phyloP scores from a whole-genome alignment of 2,797 vertebrate species.

The Spinibarbus caldwelli region DNA sequence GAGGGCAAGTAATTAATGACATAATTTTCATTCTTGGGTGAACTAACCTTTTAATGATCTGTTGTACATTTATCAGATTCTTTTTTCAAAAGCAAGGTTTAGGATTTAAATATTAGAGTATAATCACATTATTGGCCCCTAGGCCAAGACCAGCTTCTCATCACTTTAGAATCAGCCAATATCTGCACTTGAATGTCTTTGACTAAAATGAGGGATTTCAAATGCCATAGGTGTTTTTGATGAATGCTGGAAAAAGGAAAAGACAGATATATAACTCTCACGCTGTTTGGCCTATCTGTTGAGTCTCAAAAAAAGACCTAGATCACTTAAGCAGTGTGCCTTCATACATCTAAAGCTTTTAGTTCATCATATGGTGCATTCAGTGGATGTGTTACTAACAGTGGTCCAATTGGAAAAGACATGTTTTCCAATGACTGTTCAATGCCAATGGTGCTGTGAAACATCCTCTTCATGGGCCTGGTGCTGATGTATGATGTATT shows the following conservation, averaged over 20 bases:
- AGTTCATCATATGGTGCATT: background rate
- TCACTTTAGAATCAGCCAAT: constrained; percentile 11
- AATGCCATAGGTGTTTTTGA: constrained; percentile 12
- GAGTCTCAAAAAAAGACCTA: no score
- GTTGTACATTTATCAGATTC: background rate
- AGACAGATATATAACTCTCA: background rate
- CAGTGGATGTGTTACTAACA: background rate
- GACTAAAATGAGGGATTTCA: background rate
- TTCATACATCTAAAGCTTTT: constrained; percentile 22
- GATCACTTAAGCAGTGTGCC: constrained; percentile 7
- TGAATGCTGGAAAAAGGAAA: background rate
- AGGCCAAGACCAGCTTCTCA: constrained; percentile 19
- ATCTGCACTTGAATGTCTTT: constrained; percentile 31
- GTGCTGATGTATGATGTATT: constrained; percentile 31
- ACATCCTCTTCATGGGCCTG: background rate
- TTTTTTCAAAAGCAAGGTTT: constrained; percentile 9
- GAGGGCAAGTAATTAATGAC: background rate
- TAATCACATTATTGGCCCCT: constrained; percentile 8
- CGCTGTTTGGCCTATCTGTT: background rate
- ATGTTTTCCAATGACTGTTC: background rate
- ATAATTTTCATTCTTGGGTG: background rate
- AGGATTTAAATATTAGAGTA: background rate
- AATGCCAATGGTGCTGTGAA: constrained; percentile 1
- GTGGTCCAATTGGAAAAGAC: background rate
- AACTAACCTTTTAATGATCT: background rate